Conservation (phyloP, 2,888 invertebrate genomes). For the Timema cristinae region DNA sequence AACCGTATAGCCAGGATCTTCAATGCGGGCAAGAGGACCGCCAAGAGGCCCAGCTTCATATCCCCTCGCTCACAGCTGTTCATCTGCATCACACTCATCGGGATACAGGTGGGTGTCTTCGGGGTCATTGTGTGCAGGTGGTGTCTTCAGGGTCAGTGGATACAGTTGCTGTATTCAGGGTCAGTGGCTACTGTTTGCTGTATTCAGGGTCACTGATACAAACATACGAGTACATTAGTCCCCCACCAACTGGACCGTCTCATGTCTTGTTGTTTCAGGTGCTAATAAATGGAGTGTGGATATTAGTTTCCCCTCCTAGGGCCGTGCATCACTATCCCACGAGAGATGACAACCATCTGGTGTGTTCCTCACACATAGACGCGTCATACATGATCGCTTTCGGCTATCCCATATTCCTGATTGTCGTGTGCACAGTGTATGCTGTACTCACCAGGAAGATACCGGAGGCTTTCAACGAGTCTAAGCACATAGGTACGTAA, state of each 20-base stretch:
- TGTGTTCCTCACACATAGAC: constrained; percentile 88
- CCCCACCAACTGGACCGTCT: background rate
- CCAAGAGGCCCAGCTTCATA: constrained; percentile 90
- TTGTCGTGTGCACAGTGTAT: constrained; percentile 91
- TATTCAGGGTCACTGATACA: background rate
- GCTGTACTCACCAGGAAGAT: constrained; percentile 94
- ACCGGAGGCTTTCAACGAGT: constrained; percentile 98
- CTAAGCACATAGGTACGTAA: constrained; percentile 85
- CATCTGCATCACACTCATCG: constrained; percentile 82
- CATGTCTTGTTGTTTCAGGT: constrained; percentile 51
- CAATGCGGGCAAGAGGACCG: constrained; percentile 93
- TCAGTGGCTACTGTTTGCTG: background rate
- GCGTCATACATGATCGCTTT: constrained; percentile 94
- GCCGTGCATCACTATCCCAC: constrained; percentile 90
- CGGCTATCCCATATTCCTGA: constrained; percentile 86
- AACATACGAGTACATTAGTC: background rate
- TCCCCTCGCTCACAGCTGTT: constrained; percentile 86
- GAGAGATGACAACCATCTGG: constrained; percentile 86
- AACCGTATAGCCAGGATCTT: constrained; percentile 95
- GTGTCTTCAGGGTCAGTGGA: background rate
- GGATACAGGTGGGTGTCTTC: constrained; percentile 66
- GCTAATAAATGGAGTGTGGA: constrained; percentile 87
- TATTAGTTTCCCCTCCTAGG: constrained; percentile 82
- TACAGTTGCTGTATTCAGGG: background rate
- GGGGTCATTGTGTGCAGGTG: background rate